Percentiles rank a stretch among this genome's conserved stretches.
Evolutionary conservation across 2,888 invertebrate genomes (phyloP).

Genomic region (Blastobasis lacticolella): DNA sequence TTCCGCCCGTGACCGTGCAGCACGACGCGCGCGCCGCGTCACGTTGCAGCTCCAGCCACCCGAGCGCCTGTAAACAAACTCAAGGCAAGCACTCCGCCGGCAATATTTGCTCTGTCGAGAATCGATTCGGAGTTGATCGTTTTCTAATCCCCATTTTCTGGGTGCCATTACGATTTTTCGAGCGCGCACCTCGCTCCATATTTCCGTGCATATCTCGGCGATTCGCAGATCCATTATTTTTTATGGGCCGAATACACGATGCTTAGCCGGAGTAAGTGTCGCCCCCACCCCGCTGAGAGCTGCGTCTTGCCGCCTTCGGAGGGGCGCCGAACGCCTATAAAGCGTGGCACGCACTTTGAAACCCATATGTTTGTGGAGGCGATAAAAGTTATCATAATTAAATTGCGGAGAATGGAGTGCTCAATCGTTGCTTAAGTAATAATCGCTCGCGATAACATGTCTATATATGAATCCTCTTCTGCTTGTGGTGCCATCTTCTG

Average conservation of each 20-base stretch:
- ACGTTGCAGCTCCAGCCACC: too few relatives aligned
- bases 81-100: not conserved
- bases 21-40: too few relatives aligned
- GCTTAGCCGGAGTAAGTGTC: conserved; percentile 56
- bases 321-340: conserved; percentile 36
- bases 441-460: too few relatives aligned
- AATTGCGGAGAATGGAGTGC: too few relatives aligned
- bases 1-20: too few relatives aligned
- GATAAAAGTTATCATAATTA: too few relatives aligned
- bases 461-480: too few relatives aligned
- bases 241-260: conserved; percentile 68
- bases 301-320: conserved; percentile 36
- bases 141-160: conserved; percentile 72
- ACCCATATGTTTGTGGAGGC: not conserved
- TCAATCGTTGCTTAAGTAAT: too few relatives aligned
- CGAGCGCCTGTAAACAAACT: conserved; percentile 1
- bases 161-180: conserved; percentile 70
- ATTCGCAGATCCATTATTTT: conserved; percentile 74
- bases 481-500: too few relatives aligned
- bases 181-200: conserved; percentile 68
- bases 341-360: conserved; percentile 4
- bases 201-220: conserved; percentile 72
- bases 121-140: conserved; percentile 68
- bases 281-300: conserved; percentile 50
- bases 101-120: conserved; percentile 50